Evolutionary conservation across 2,888 invertebrate genomes (phyloP), one percentile per base, ranked within the genome.

Genomic region (Tetheella fluctuosa): DNA sequence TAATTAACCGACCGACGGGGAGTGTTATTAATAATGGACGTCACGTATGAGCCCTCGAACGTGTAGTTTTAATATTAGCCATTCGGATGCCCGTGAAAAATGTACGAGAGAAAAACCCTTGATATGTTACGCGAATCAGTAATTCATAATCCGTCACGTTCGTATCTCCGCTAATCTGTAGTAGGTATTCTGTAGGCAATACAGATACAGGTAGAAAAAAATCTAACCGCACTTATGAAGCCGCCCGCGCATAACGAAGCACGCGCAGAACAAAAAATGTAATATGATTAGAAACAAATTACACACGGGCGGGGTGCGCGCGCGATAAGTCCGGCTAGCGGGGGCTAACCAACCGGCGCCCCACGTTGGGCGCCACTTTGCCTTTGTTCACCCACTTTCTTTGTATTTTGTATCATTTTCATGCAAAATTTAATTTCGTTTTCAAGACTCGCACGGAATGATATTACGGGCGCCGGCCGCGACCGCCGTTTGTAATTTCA

Each of bases 351-450:
- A 83, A 89, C 91, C 90, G 85, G 83, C 79, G 80, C 77, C 77
- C 74, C 80, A 66, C 78, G 80, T 70, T 75, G 82, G 79, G 79
- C 83, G 82, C 85, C 88, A 86, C 84, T 84, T 75, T 69, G 84
- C 88, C 91, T 91, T 92, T 92, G 92, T 91, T 80, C 85, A 80
- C 78, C 85, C 87, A 86, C 85, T 90, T 93, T 92, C 93, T 93
- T 93, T 92, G 91, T 92, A 88, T 90, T 89, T 89, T 87, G 91
- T 90, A 89, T 88, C 89, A 90, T 91, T 92, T 74, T 91, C 93
- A 91, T 91, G 93, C 91, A 89, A 91, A 92, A 93, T 93, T 93
- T 91, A 92, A 93, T 93, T 92, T 92, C 91, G 92, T 89, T 90
- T 90, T 90, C 90, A 92, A 93, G 93, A 92, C 91, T 90, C 92